Base-by-base conservation (phyloP, 2,113 vertebrate species). In the Oreochromis tanganicae region DNA sequence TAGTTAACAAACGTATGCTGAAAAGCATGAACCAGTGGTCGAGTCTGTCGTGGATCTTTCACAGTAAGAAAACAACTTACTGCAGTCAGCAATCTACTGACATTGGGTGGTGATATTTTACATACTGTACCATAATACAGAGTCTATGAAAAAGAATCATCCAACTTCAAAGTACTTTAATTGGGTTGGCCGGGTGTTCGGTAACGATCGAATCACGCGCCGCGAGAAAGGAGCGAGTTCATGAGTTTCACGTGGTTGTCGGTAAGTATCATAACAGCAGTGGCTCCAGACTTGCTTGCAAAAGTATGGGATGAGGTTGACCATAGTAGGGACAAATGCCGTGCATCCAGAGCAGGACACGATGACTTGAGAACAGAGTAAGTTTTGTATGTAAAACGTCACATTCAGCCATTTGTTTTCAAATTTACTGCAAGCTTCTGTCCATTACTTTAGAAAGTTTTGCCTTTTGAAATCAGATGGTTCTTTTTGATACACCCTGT, bases 71-170 rank as follows among this genome's bases (percentile, higher is more conserved):
- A 63, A 63, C 59, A 63, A 63, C 59, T 63, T 63, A 36, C 32
- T 63, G 29, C 29, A 63, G n/a, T 63, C 59, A n/a, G 59, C 9
- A 63, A 36, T 63, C 32, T 36, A 63, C 59, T 63, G 9, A 63
- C 17, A 11, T 63, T n/a, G 17, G 32, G 16, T 63, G 59, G 0
- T 66, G 61, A 38, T 10, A 66, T 0, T 66, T 7, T 66, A 38
- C 61, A 66, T 17, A 38, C 10, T 66, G 10, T 38, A 38, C 32
- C 19, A 38, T 66, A 66, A 38, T 66, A 36, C n/a, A 38, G 32
- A 66, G 32, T n/a, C 10, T 66, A 38, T 66, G 61, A 66, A 66
- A 66, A 66, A 66, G 1, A 66, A 66, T 38, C 32, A 19, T 66
- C 10, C 61, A 66, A 66, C 19, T 34, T 7, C 36, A 36, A 66